Percentiles rank a stretch among this genome's conserved stretches.
Conservation (phyloP, 2,113 vertebrate species). For the Anthoscopus minutus region DNA sequence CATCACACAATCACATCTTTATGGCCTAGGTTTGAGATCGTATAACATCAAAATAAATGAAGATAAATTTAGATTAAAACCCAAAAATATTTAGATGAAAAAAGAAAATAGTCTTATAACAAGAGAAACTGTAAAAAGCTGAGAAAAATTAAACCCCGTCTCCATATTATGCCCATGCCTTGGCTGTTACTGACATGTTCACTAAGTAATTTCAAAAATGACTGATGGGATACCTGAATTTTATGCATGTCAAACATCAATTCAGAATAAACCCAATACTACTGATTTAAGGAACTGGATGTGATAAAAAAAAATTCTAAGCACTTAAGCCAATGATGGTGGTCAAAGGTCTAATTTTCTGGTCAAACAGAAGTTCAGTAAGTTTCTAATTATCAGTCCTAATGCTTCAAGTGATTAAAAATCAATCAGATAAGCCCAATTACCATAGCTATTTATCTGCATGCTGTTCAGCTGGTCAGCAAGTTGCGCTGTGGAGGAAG, state of each 20-base stretch:
- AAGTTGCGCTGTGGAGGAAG: conserved; percentile 76
- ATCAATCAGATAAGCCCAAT: not conserved
- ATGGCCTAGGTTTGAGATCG: not conserved
- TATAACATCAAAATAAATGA: not conserved
- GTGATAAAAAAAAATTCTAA: not conserved
- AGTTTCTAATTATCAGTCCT: not conserved
- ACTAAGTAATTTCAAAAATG: not conserved
- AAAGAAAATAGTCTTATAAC: not conserved
- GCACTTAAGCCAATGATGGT: not conserved
- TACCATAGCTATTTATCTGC: conserved; percentile 87
- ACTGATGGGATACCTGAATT: not conserved
- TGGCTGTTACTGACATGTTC: not conserved
- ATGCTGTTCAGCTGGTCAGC: conserved; percentile 82
- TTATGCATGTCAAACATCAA: not conserved
- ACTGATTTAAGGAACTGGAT: not conserved
- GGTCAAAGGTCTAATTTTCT: not conserved
- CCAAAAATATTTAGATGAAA: not conserved
- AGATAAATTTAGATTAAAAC: not conserved
- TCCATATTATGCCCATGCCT: not conserved
- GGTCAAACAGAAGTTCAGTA: not conserved
- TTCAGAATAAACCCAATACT: not conserved
- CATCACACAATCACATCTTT: not conserved
- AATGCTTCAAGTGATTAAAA: not conserved
- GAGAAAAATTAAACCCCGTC: not conserved
- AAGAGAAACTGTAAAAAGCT: not conserved